Base-by-base conservation (phyloP, 92 coral and sea anemone genomes). In the Epizoanthus stellaris region DNA sequence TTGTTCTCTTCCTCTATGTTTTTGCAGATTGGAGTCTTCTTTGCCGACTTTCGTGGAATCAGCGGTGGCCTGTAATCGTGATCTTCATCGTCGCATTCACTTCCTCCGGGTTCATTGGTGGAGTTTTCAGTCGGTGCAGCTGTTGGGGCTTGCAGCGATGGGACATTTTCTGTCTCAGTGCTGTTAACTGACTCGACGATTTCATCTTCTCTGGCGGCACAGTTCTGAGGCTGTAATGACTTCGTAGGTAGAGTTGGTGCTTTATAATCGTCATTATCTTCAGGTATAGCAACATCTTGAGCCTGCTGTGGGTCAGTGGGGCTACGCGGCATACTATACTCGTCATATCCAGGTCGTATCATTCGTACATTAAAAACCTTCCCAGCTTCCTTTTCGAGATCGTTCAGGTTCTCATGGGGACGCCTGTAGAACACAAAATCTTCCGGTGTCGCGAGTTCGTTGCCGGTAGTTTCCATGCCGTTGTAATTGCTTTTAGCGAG, bases 321-420 rank as follows among this genome's bases (percentile, higher is more conserved):
- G 52, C 65, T 57, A 23, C 16, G 80, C 25, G 83, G 72, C 13
- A 63, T 45, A 21, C 83, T 79, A 19, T 43, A 20, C 6, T 79
- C 83, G 23, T 79, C 83, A 79, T 79, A 79, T 0, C 83, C 83
- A 12, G 72, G 45, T 20, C 83, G 83, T 62, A 79, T 79, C 83
- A 79, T 79, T 30, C 47, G 62, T 8, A 79, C 83, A 61, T 79
- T 70, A 43, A 79, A 79, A 59, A 79, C 16, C 72, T 79, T 79
- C 3, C 83, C 83, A 5, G 83, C 83, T 63, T 79, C 83, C 66
- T 79, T 79, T 6, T 79, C 83, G 5, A 79, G 72, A 43, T 79
- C 83, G 14, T 64, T 52, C 83, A 79, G 64, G 21, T 61, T 79
- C 67, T 79, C 83, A 13, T 63, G 83, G 4, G 83, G 83, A 20